Conservation (phyloP, 2,797 vertebrate genomes). For the Hemibagrus guttatus region DNA sequence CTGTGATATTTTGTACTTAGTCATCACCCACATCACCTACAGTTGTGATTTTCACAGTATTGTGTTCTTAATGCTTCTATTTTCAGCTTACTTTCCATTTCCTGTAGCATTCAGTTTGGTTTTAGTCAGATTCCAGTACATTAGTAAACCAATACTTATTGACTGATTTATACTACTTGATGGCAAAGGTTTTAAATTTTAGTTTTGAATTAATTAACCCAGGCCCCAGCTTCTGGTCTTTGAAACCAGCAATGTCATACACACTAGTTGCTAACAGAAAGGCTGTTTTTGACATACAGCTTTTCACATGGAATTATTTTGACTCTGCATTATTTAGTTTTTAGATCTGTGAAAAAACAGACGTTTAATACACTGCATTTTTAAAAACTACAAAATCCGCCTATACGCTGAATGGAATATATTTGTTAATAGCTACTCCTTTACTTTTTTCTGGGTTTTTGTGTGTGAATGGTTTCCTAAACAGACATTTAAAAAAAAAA, state of each 20-base stretch:
- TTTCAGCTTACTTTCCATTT: slow-evolving; percentile 1
- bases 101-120: neutral
- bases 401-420: neutral
- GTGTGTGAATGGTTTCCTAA: neutral
- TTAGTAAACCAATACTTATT: neutral
- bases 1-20: neutral
- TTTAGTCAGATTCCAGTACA: slow-evolving; percentile 4
- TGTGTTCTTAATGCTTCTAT: slow-evolving; percentile 4
- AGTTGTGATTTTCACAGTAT: neutral
- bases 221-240: neutral
- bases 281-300: neutral
- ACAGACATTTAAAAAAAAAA: neutral
- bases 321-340: neutral
- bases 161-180: too few relatives aligned
- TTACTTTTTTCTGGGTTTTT: neutral
- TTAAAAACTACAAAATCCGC: neutral
- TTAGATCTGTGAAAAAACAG: neutral
- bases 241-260: neutral
- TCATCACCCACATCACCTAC: neutral
- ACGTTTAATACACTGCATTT: neutral
- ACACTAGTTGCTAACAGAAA: neutral
- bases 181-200: neutral
- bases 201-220: neutral
- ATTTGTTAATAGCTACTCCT: neutral
- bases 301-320: neutral